Base-by-base conservation (phyloP, 64 coral and sea anemone species). In the Actinia equina region DNA sequence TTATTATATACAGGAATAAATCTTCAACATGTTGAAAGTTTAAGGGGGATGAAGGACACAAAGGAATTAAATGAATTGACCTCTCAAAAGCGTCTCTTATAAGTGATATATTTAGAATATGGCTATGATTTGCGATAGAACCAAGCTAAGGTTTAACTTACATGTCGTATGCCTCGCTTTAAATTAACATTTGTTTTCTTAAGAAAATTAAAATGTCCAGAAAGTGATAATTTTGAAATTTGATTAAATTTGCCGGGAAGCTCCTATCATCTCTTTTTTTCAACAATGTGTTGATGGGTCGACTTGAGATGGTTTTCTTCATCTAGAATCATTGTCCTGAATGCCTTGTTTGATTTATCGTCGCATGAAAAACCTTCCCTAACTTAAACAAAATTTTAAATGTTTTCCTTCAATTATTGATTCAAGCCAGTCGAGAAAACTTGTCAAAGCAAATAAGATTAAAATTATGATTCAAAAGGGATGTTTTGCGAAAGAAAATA, bases 381-480 rank as follows among this genome's bases (percentile, higher is more conserved):
- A 37, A 37, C 30, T 37, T 37, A 37, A 37, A 37, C 30, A 37
- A 37, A 37, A n/a, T n/a, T n/a, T n/a, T n/a, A n/a, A n/a, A 37
- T 37, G 30, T 37, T 0, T 37, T 37, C 30, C 30, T 37, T 37
- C 30, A 37, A 37, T 37, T 49, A 49, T 49, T 49, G 4, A 4
- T 49, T 49, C 30, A 37, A 37, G 0, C 63, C 20, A 69, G 63
- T 69, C 63, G 7, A n/a, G n/a, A 23, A 69, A 69, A 69, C 63
- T n/a, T 69, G 63, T 69, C 63, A 69, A 69, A 69, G 23, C 30
- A 69, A 69, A 69, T 27, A 69, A 69, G 63, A 69, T 69, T 69
- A 69, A 69, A 69, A 20, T 69, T 6, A 69, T 22, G 4, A 22
- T 23, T 22, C n/a, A 25, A 20, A 69, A 69, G 63, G 63, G 9